phyloP scores from a whole-genome alignment of 1,140 invertebrate species.

The Drosophila busckii region DNA sequence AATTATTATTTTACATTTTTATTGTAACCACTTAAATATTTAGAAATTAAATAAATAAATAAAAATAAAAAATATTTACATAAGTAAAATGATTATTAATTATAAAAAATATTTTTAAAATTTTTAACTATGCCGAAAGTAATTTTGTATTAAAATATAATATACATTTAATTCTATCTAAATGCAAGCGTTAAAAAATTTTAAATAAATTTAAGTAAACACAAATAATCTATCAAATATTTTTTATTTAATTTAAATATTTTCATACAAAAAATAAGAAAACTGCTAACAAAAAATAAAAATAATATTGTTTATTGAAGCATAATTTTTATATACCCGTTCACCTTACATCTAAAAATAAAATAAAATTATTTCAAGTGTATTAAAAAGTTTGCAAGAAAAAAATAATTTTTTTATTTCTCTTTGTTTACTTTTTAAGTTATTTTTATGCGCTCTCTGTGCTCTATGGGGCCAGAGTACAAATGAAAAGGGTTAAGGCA shows the following conservation, averaged over 20 bases:
- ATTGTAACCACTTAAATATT: background rate
- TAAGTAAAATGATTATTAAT: too few species aligned
- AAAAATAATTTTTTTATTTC: background rate
- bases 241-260: too few species aligned
- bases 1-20: too few species aligned
- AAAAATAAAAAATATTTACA: background rate
- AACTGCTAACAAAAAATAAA: too few species aligned
- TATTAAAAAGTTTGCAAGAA: background rate
- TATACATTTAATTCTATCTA: too few species aligned
- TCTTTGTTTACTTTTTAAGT: background rate
- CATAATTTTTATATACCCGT: background rate
- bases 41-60: background rate
- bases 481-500: slow-evolving; percentile 57
- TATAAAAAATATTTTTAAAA: too few species aligned
- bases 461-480: slow-evolving; percentile 31
- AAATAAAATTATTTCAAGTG: background rate
- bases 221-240: too few species aligned
- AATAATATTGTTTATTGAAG: background rate
- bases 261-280: background rate
- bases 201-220: too few species aligned
- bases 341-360: background rate
- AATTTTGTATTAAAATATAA: too few species aligned
- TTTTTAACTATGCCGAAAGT: too few species aligned
- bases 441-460: background rate
- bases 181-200: too few species aligned